Conservation (phyloP, 2,797 vertebrate genomes). For the Galaxias olidus region DNA sequence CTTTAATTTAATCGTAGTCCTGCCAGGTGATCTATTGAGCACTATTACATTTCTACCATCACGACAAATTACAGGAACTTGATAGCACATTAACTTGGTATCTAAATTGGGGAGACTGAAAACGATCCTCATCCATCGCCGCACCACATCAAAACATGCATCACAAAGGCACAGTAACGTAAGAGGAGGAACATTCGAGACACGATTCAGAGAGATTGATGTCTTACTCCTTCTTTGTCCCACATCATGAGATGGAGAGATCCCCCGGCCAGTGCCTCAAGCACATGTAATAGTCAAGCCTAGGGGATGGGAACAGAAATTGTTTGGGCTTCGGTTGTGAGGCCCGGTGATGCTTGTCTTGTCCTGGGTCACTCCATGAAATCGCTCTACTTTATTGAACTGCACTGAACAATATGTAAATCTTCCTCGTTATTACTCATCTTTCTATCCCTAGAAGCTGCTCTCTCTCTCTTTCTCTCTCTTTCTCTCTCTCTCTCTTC, state of each 20-base stretch:
- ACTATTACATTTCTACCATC: too few species aligned
- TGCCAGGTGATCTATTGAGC: too few species aligned
- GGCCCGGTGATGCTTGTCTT: background rate
- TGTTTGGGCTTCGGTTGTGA: background rate
- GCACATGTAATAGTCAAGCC: background rate
- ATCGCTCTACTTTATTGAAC: background rate
- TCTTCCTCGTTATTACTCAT: conserved; percentile 11
- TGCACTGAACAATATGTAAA: background rate
- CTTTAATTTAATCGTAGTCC: too few species aligned
- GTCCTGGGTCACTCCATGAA: background rate
- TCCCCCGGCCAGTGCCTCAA: background rate
- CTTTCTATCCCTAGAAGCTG: conserved; percentile 1
- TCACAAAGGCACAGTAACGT: too few species aligned
- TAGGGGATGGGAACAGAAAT: background rate
- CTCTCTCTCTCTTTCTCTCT: conserved; percentile 43
- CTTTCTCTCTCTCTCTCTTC: too few species aligned
- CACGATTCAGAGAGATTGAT: background rate
- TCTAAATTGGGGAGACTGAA: too few species aligned
- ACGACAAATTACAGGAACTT: too few species aligned
- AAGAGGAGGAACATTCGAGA: background rate
- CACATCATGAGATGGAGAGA: background rate
- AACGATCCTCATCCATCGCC: too few species aligned
- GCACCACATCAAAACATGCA: too few species aligned
- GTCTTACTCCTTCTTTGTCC: background rate
- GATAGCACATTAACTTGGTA: too few species aligned